Base-by-base conservation (phyloP, 64 coral and sea anemone species). In the Catalaphyllia jardinei region DNA sequence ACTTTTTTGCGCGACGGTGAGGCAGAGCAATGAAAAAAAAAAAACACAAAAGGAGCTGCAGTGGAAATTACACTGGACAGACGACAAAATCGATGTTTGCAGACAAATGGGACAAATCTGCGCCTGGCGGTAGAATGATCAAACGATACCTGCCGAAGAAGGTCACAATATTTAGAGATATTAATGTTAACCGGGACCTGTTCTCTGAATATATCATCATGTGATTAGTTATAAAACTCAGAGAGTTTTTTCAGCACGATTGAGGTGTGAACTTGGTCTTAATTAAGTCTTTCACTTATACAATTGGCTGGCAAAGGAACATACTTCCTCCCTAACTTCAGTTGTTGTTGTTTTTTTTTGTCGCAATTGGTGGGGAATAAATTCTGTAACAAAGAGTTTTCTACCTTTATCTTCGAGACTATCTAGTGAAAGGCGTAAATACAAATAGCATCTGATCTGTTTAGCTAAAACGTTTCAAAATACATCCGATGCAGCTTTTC, bases 91-190 rank as follows among this genome's bases (percentile, higher is more conserved):
- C 55, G 29, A 80, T 28, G 19, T 60, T 80, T 28, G 20, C 1
- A 19, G 55, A 80, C 78, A 80, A 80, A 62, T 57, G 57, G 15
- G 15, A 16, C n/a, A 80, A 80, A 57, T 25, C 49, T 4, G 51
- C 10, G 76, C 25, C 76, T 14, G 20, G 8, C 13, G 20, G 25
- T 79, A n/a, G 22, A 24, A 52, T 27, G 14, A 29, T 13, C 22
- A 22, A 79, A 54, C 4, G 22, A 79, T 29, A 54, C 50, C 51
- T 28, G 22, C 10, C 24, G 11, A 14, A 29, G 24, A 52, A 79
- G n/a, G 55, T 28, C 51, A 11, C 76, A 46, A 79, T 79, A 79
- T 79, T 79, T 16, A 10, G 9, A 79, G 51, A 57, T 79, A 79
- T 79, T 79, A 24, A 9, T 69, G 20, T 69, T n/a, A 28, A 29